Conservation (phyloP, 53 echinoderm and acorn worm genomes). For the Apostichopus leukothele region DNA sequence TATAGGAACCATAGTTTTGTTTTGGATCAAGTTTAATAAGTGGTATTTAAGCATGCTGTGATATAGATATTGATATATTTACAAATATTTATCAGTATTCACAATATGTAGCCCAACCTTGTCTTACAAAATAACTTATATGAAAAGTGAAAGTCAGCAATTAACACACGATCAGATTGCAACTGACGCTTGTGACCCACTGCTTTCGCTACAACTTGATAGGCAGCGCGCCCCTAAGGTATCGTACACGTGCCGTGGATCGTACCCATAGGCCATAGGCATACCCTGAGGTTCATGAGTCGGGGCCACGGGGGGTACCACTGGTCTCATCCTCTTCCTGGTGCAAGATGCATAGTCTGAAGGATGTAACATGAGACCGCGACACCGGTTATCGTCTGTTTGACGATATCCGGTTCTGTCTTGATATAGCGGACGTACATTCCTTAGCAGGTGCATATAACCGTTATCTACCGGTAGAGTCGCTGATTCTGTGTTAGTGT, state of each 20-base stretch:
- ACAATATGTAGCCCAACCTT: too few relatives aligned
- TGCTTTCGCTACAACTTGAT: conserved; percentile 39
- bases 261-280: conserved; percentile 25
- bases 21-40: too few relatives aligned
- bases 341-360: conserved; percentile 13
- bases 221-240: conserved; percentile 26
- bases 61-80: not conserved
- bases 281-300: conserved; percentile 12
- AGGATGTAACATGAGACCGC: conserved; percentile 23
- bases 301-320: not conserved
- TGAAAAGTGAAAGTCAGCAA: not conserved
- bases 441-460: conserved; percentile 43
- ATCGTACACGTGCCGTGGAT: conserved; percentile 18
- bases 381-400: not conserved
- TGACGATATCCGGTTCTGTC: conserved; percentile 23
- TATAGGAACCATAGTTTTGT: too few relatives aligned
- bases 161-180: conserved; percentile 20
- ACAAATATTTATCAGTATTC: not conserved
- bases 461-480: conserved; percentile 27
- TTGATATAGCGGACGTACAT: not conserved
- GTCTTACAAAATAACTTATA: not conserved
- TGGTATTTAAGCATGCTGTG: too few relatives aligned
- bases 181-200: conserved; percentile 28
- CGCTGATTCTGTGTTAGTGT: conserved; percentile 12
- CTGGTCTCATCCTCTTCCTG: not conserved